Percentiles rank a stretch among this genome's conserved stretches.
phyloP scores from a whole-genome alignment of 2,797 vertebrate species.

The Kryptolebias ocellatus region DNA sequence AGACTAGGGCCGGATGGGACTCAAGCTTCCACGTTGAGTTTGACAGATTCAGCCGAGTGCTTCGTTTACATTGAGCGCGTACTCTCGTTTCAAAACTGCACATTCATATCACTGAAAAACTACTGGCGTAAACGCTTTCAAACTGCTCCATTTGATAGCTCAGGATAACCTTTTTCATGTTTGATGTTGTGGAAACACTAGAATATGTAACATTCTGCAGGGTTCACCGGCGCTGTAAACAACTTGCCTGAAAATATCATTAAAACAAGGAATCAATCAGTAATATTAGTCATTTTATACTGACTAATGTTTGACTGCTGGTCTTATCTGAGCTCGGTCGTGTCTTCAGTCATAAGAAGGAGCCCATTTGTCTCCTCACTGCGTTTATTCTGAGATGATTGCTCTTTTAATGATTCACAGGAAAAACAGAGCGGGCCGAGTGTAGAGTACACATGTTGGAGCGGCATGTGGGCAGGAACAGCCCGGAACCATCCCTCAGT shows the following conservation, averaged over 20 bases:
- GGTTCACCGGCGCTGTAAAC: background rate
- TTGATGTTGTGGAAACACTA: no score
- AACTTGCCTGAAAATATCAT: background rate
- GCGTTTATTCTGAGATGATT: conserved; percentile 67
- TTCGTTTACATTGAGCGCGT: no score
- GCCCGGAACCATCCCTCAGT: background rate
- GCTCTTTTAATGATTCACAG: conserved; percentile 66
- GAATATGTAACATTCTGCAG: no score
- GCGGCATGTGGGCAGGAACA: background rate
- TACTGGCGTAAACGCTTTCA: no score
- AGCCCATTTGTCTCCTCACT: conserved; percentile 28
- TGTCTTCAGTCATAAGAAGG: conserved; percentile 23
- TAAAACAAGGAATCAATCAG: conserved; percentile 5
- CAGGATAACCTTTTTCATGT: no score
- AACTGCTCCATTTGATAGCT: no score
- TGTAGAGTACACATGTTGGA: background rate
- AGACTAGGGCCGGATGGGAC: no score
- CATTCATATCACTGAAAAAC: no score
- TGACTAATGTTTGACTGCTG: conserved; percentile 17
- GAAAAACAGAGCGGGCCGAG: conserved; percentile 20
- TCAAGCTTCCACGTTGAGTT: no score
- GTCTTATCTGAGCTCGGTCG: conserved; percentile 32
- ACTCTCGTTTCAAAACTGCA: no score
- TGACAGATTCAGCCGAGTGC: no score
- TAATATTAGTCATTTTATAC: conserved; percentile 26